Conservation (phyloP, 64 coral and sea anemone species). For the Pocillopora verrucosa region DNA sequence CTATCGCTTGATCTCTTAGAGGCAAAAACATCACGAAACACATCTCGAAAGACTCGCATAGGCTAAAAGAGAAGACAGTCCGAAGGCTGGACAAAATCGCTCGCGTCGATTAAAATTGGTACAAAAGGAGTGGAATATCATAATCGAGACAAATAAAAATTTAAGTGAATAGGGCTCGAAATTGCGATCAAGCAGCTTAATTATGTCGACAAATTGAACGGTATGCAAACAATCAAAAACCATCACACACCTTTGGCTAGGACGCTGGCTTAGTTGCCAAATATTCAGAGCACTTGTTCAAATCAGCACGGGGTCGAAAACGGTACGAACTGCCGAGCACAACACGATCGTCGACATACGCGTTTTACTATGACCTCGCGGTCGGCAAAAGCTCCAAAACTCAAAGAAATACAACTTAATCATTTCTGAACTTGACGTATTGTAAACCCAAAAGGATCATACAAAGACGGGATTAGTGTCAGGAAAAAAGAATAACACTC, state of each 20-base stretch:
- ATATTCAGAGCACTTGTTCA: not conserved
- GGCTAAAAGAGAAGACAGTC: not conserved
- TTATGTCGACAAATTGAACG: not conserved
- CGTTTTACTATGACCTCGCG: not conserved
- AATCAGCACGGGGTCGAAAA: not conserved
- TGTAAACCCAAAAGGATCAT: not conserved
- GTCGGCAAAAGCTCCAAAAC: not conserved
- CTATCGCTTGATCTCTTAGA: no score
- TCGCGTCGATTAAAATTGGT: not conserved
- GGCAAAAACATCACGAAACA: not conserved
- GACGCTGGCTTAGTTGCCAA: not conserved
- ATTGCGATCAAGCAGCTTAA: conserved; percentile 5
- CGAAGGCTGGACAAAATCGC: not conserved
- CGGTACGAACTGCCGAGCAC: not conserved
- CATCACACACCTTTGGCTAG: not conserved
- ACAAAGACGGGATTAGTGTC: not conserved
- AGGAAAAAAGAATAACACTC: not conserved
- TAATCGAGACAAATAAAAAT: not conserved
- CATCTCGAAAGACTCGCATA: not conserved
- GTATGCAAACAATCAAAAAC: not conserved
- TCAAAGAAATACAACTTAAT: conserved; percentile 9
- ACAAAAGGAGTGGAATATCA: no score
- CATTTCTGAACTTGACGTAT: not conserved
- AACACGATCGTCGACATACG: not conserved
- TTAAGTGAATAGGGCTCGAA: not conserved